Percentiles rank a stretch among this genome's conserved stretches.
Evolutionary conservation across 2,888 invertebrate species (phyloP).

Genomic region (Eueremaeus valkanovi): DNA sequence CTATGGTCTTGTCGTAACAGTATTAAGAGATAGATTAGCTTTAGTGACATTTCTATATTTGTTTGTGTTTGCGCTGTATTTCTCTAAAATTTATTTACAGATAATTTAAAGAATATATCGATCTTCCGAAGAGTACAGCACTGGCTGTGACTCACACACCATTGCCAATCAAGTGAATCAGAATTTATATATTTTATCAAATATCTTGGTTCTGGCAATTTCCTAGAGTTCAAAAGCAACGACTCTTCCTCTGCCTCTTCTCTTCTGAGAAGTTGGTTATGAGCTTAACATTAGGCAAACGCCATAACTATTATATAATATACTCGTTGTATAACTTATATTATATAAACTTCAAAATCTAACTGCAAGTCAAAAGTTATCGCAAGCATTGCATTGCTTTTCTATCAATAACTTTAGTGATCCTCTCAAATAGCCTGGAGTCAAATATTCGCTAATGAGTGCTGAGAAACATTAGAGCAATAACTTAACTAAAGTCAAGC

Average conservation of each 20-base stretch:
- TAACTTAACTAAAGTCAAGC: constrained; percentile 31
- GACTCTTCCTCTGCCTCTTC: not conserved
- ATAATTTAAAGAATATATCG: not conserved
- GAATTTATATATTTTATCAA: too few relatives aligned
- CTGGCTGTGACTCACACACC: not conserved
- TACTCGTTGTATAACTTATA: not conserved
- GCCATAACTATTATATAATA: not conserved
- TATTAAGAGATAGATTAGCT: not conserved
- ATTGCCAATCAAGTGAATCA: too few relatives aligned
- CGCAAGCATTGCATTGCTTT: constrained; percentile 7
- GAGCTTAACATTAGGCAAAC: not conserved
- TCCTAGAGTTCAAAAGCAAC: constrained; percentile 10
- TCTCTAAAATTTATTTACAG: constrained; percentile 3
- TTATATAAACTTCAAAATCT: not conserved
- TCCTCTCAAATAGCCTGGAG: constrained; percentile 24
- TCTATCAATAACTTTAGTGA: constrained; percentile 4
- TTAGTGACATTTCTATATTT: not conserved
- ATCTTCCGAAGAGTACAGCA: not conserved
- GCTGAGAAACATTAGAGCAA: constrained; percentile 22
- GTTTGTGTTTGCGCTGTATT: not conserved
- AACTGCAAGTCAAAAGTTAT: not conserved
- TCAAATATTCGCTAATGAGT: constrained; percentile 29
- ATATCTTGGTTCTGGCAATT: constrained; percentile 1
- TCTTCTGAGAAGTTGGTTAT: not conserved
- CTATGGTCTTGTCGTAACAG: not conserved